Evolutionary conservation across 2,888 invertebrate species (phyloP).

Genomic region (Drosophila paranaensis): DNA sequence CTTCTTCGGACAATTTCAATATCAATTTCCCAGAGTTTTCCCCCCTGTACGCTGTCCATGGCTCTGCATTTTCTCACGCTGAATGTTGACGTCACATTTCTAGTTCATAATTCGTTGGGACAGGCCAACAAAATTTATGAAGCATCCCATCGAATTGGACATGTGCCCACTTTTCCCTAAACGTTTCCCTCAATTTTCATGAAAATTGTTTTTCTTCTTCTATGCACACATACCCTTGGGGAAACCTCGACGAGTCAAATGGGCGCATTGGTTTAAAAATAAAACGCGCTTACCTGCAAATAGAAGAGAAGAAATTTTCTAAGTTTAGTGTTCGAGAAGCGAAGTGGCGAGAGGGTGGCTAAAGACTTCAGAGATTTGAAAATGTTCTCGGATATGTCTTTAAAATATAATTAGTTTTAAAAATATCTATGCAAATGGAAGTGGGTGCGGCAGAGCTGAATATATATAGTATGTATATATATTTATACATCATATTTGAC

Average conservation of each 20-base stretch:
- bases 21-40: not conserved
- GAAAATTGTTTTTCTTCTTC: conserved; percentile 13
- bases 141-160: conserved; percentile 52
- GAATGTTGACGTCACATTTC: conserved; percentile 30
- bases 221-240: conserved; percentile 33
- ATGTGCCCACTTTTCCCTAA: conserved; percentile 59
- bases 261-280: conserved; percentile 35
- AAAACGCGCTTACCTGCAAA: conserved; percentile 58
- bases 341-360: no score
- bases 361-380: conserved; percentile 31
- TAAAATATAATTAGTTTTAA: conserved; percentile 49
- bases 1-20: not conserved
- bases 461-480: not conserved
- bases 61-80: conserved; percentile 43
- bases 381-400: conserved; percentile 33
- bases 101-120: conserved; percentile 58
- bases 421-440: conserved; percentile 8
- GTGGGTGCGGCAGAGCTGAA: not conserved
- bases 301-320: conserved; percentile 23
- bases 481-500: conserved; percentile 29
- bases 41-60: no score
- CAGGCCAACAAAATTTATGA: conserved; percentile 56
- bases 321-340: not conserved
- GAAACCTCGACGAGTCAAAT: conserved; percentile 15
- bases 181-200: conserved; percentile 30